A percentile compares a stretch with the other conserved stretches of the same genome.
phyloP scores from a whole-genome alignment of 1,140 invertebrate genomes.

The Pogonus chalceus region DNA sequence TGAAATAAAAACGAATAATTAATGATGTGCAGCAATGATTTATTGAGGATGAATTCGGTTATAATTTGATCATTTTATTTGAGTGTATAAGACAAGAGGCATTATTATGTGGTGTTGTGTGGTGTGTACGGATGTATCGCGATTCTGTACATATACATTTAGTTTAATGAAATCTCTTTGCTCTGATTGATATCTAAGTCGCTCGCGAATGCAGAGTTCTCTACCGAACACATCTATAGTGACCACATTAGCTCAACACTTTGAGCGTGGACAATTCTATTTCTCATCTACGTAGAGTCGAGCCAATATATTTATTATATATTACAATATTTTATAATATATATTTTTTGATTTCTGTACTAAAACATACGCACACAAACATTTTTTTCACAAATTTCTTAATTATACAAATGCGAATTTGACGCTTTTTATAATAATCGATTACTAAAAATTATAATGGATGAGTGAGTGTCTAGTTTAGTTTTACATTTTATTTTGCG shows the following conservation, averaged over 20 bases:
- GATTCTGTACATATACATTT: too few species aligned
- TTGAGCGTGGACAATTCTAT: slow-evolving; percentile 33
- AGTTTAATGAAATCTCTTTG: background rate
- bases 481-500: too few species aligned
- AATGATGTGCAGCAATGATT: too few species aligned
- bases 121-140: too few species aligned
- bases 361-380: slow-evolving; percentile 34
- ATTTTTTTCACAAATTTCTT: slow-evolving; percentile 22
- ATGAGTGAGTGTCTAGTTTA: too few species aligned
- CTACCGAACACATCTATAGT: slow-evolving; percentile 35
- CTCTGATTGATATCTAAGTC: background rate
- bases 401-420: slow-evolving; percentile 19
- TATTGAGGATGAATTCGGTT: too few species aligned
- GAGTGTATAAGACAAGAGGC: too few species aligned
- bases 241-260: slow-evolving; percentile 30
- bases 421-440: slow-evolving; percentile 18
- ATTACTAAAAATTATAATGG: too few species aligned
- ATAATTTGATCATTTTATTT: too few species aligned
- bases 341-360: slow-evolving; percentile 33
- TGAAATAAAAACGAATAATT: too few species aligned
- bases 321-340: slow-evolving; percentile 26
- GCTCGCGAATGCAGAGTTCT: slow-evolving; percentile 20
- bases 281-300: slow-evolving; percentile 30
- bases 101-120: too few species aligned
- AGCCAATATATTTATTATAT: slow-evolving; percentile 24